These are phyloP conservation scores for Trachelus iudaicus DNA, from an alignment of 2,888 invertebrate genomes.

Conservation along the genomic window DNA sequence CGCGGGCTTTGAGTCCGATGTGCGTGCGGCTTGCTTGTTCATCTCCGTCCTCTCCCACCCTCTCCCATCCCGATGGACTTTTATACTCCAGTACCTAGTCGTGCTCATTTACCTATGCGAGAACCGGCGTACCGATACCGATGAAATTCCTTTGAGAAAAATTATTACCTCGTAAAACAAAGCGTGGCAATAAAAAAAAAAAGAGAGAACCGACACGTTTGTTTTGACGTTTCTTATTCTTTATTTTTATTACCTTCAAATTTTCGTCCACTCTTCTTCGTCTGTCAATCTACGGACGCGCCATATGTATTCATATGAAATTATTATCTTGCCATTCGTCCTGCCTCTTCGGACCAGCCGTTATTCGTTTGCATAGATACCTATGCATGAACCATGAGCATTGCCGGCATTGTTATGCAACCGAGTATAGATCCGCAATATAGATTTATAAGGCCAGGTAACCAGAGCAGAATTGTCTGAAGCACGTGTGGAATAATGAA, in stretches of 20 bases:
- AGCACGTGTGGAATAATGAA: neutral
- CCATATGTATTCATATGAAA: conserved; percentile 55
- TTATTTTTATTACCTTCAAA: neutral
- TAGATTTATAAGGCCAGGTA: conserved; percentile 33
- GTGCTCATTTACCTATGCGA: neutral
- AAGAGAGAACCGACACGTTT: neutral
- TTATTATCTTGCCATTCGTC: conserved; percentile 46
- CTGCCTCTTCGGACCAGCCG: conserved; percentile 45
- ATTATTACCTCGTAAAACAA: neutral
- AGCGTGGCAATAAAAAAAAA: too few relatives aligned
- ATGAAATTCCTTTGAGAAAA: neutral
- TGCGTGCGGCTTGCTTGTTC: neutral
- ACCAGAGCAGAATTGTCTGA: neutral
- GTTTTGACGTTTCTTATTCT: neutral
- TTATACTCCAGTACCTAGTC: neutral
- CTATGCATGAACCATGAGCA: conserved; percentile 51
- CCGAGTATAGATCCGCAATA: conserved; percentile 50
- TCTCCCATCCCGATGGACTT: neutral
- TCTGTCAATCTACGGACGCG: conserved; percentile 17
- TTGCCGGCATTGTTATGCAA: conserved; percentile 54
- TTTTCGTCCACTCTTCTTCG: neutral
- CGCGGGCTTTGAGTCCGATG: conserved; percentile 14
- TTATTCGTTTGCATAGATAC: conserved; percentile 57
- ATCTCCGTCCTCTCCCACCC: neutral
- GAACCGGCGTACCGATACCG: neutral